Conservation (phyloP, 2,113 vertebrate species). For the Paradisaea rubra region DNA sequence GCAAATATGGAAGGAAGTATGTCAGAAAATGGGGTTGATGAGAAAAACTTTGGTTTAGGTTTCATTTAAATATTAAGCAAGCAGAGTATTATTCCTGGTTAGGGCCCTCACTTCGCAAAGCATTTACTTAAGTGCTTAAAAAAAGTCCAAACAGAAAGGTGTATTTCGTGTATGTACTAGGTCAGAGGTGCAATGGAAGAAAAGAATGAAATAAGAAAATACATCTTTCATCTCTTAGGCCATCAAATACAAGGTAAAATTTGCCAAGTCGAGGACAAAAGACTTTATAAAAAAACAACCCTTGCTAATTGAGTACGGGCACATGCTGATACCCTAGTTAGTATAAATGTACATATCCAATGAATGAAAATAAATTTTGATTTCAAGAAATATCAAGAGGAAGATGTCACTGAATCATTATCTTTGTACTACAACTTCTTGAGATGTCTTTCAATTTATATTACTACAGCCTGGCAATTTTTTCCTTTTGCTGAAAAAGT, state of each 20-base stretch:
- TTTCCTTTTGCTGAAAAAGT: not conserved
- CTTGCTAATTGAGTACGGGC: not conserved
- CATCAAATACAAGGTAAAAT: not conserved
- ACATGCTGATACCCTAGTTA: not conserved
- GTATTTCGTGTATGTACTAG: not conserved
- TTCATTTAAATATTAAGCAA: not conserved
- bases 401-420: not conserved
- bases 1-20: not conserved
- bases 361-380: not conserved
- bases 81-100: not conserved
- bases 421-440: not conserved
- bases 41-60: not conserved
- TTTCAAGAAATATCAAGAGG: not conserved
- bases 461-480: not conserved
- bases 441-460: not conserved
- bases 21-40: not conserved
- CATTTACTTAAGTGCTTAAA: not conserved
- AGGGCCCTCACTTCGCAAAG: not conserved
- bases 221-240: not conserved
- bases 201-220: not conserved
- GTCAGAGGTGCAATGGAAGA: not conserved
- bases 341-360: not conserved
- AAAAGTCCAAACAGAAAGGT: not conserved
- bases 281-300: not conserved
- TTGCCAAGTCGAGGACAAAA: not conserved